phyloP scores from a whole-genome alignment of 2,888 invertebrate genomes.

The Watsonalla cultraria region DNA sequence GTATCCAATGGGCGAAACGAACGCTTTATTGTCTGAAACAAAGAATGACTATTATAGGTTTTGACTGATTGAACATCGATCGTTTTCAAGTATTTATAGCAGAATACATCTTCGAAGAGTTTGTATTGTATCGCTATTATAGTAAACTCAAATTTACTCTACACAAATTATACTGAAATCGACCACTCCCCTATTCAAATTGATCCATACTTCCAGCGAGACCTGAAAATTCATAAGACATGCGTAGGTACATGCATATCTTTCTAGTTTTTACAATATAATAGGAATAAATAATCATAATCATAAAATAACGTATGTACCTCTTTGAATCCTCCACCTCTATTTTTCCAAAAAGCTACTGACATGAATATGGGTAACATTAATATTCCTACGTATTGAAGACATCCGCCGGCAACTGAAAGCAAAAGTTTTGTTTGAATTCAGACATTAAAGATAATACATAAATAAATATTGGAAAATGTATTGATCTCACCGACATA shows the following conservation, averaged over 20 bases:
- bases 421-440: constrained; percentile 13
- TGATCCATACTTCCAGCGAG: no score
- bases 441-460: background rate
- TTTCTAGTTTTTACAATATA: no score
- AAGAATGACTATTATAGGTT: background rate
- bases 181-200: no score
- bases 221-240: no score
- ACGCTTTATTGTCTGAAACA: constrained; percentile 59
- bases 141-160: no score
- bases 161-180: no score
- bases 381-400: constrained; percentile 63
- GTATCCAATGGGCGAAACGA: constrained; percentile 64
- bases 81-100: no score
- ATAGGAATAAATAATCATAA: background rate
- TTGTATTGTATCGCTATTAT: no score
- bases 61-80: no score
- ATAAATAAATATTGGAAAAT: background rate
- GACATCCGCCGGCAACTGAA: constrained; percentile 56
- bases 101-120: no score
- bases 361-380: constrained; percentile 59
- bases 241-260: no score
- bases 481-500: no score
- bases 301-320: constrained; percentile 25
- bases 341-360: constrained; percentile 54
- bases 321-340: constrained; percentile 39